Base-by-base conservation (phyloP, 1,140 invertebrate species). In the Cephus cinctus region DNA sequence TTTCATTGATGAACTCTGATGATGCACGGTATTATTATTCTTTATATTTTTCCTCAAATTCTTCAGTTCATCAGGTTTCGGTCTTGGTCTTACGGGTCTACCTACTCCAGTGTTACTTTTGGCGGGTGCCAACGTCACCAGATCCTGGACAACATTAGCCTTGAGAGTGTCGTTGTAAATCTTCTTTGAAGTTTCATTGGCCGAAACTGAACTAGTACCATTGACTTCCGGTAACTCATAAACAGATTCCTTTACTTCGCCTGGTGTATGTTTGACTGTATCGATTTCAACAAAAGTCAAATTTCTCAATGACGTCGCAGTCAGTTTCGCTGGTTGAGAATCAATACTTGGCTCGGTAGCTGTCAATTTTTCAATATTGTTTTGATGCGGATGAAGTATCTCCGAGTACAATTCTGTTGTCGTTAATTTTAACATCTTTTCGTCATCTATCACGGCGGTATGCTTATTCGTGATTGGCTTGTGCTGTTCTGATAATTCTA, bases 91-190 rank as follows among this genome's bases (percentile, higher is more conserved):
- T 3, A 73, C 51, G 0, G 72, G 71, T 42, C 69, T 63, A 3
- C 66, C 65, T 1, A 77, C 54, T 35, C 57, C 65, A 4, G 58
- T 59, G 35, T 74, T 76, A 18, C 68, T 76, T 41, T 69, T 75
- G 1, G 53, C 61, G 20, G 71, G 71, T 2, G 69, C 67, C 4
- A 74, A 22, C 0, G 70, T 76, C 0, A 71, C 69, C 1, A 69
- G 34, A 44, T 69, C 66, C 4, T 69, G 51, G 0, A 71, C 64
- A 6, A 71, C 63, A 27, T 65, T 73, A 0, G 68, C 57, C 16
- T 74, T 77, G 4, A 69, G 41, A 0, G 70, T 73, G 5, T 74
- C 70, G 43, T 75, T 76, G 34, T 73, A 69, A 14, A 57, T 36
- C 35, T 66, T 69, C 18, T 61, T 63, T 1, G 43, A 53, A 4